Conservation (phyloP, 2,888 invertebrate species). For the Phengaris arion region DNA sequence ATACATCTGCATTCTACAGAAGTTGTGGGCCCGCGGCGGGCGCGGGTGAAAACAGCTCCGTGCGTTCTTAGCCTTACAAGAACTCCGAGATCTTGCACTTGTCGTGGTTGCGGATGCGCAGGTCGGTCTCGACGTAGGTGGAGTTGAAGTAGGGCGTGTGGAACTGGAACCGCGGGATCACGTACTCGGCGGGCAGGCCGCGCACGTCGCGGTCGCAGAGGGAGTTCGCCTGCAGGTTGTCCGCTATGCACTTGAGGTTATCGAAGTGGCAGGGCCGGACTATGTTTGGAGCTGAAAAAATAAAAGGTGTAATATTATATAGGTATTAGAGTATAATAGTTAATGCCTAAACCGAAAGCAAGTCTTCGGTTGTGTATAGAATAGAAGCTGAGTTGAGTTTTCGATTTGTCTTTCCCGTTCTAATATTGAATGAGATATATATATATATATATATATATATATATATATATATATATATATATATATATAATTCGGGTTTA, state of each 20-base stretch:
- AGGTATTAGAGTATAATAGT: too few relatives aligned
- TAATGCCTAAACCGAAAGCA: too few relatives aligned
- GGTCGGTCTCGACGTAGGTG: slow-evolving; percentile 51
- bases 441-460: too few relatives aligned
- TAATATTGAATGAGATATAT: too few relatives aligned
- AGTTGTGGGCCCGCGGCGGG: too few relatives aligned
- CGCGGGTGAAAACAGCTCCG: too few relatives aligned
- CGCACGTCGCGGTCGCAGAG: slow-evolving; percentile 46
- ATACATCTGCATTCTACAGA: too few relatives aligned
- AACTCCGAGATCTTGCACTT: slow-evolving; percentile 57
- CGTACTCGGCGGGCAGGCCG: slow-evolving; percentile 47
- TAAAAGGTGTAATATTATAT: background rate
- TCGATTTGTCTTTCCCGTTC: too few relatives aligned
- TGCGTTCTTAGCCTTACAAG: slow-evolving; percentile 45
- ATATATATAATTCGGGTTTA: too few relatives aligned
- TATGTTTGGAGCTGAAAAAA: slow-evolving; percentile 33
- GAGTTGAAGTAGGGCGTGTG: slow-evolving; percentile 61
- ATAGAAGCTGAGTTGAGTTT: too few relatives aligned
- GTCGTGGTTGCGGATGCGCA: slow-evolving; percentile 53
- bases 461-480: too few relatives aligned
- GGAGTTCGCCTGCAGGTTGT: slow-evolving; percentile 55
- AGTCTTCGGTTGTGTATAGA: too few relatives aligned
- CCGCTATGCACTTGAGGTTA: slow-evolving; percentile 50
- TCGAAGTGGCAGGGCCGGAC: slow-evolving; percentile 50
- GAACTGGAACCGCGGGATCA: slow-evolving; percentile 44